These are phyloP conservation scores for Himantopus leucocephalus DNA, from an alignment of 2,113 vertebrate species.

Conservation along the genomic window DNA sequence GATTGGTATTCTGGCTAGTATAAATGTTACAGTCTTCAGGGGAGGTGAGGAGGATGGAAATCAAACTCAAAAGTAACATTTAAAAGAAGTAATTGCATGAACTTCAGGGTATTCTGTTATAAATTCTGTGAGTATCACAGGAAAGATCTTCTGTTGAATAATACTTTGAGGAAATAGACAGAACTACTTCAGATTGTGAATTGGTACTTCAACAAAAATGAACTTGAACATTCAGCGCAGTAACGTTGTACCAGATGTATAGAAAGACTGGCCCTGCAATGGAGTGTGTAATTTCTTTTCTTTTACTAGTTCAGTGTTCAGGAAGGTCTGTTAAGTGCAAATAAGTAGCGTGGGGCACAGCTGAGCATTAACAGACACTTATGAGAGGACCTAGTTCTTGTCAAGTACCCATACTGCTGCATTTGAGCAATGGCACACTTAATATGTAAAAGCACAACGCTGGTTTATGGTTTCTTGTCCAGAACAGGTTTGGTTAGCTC, in stretches of 20 bases:
- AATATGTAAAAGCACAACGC: neutral
- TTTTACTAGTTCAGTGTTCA: neutral
- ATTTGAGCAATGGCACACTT: neutral
- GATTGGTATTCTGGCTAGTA: neutral
- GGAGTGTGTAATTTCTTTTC: neutral
- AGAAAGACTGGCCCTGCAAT: neutral
- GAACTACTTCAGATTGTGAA: neutral
- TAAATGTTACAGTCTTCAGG: neutral
- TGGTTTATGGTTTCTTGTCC: neutral
- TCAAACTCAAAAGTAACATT: neutral
- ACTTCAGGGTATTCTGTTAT: neutral
- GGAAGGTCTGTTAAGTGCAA: neutral
- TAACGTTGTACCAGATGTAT: neutral
- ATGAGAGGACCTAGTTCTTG: neutral
- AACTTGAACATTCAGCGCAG: neutral
- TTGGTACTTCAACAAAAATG: neutral
- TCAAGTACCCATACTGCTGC: neutral
- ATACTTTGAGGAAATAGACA: neutral
- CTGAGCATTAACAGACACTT: neutral
- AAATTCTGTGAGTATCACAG: neutral
- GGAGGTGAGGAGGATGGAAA: neutral
- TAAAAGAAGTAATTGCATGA: neutral
- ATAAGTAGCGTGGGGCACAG: neutral
- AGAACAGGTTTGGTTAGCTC: neutral
- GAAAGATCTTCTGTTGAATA: neutral